A percentile compares a stretch with the other conserved stretches of the same genome.
Evolutionary conservation across 2,113 vertebrate species (phyloP).

Genomic region (Indri indri): DNA sequence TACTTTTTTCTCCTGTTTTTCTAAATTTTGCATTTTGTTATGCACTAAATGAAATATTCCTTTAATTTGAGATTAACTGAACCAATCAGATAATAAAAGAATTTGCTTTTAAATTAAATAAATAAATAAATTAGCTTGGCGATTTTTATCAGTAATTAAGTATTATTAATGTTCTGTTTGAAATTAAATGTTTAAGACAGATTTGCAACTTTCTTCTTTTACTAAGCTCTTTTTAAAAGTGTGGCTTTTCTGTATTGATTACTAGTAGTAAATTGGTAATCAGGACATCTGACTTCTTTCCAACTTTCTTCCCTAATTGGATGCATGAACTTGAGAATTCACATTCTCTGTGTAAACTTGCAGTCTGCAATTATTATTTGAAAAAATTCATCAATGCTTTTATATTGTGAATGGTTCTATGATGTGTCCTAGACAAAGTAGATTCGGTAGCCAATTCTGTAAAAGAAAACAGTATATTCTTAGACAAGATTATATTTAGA

Average conservation of each 20-base stretch:
- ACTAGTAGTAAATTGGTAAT: neutral
- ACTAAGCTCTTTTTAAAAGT: neutral
- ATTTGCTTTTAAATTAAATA: neutral
- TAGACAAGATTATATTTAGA: neutral
- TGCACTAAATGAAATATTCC: neutral
- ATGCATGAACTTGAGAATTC: neutral
- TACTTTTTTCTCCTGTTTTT: neutral
- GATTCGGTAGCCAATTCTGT: neutral
- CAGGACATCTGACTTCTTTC: neutral
- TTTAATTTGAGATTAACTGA: neutral
- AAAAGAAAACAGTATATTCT: neutral
- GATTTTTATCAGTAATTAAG: neutral
- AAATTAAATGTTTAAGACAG: slow-evolving; percentile 19
- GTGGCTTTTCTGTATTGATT: neutral
- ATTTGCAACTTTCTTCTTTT: neutral
- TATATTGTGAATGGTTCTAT: neutral
- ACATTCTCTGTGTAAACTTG: slow-evolving; percentile 6
- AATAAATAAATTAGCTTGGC: neutral
- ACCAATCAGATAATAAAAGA: neutral
- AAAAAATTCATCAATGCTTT: neutral
- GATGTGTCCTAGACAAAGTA: neutral
- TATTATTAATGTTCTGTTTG: neutral
- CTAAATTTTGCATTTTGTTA: neutral
- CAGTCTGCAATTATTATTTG: neutral
- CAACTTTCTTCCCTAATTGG: neutral